Conservation (phyloP, 1,140 invertebrate species). For the Hydropsyche tenuis region DNA sequence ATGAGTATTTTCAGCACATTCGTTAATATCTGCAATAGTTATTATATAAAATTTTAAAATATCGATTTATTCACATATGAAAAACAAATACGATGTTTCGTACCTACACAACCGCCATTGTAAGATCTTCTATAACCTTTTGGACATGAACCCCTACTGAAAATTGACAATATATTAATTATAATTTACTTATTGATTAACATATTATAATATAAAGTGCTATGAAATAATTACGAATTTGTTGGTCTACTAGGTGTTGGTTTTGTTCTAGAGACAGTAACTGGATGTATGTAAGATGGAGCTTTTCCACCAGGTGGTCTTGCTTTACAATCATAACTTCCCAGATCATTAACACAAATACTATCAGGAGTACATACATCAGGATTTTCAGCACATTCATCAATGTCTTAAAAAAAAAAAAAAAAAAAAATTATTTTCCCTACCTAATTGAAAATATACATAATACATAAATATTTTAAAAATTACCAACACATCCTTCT, state of each 20-base stretch:
- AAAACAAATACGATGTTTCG: slow-evolving; percentile 25
- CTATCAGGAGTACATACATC: slow-evolving; percentile 69
- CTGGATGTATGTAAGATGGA: slow-evolving; percentile 51
- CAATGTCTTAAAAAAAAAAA: slow-evolving; percentile 66
- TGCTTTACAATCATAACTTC: slow-evolving; percentile 73
- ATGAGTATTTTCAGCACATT: slow-evolving; percentile 70
- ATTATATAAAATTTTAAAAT: slow-evolving; percentile 30
- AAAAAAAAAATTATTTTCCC: no score
- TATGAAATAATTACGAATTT: background rate
- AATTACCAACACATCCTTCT: slow-evolving; percentile 69
- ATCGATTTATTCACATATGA: slow-evolving; percentile 1
- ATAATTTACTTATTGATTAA: background rate
- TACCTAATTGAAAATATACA: background rate
- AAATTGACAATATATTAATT: background rate
- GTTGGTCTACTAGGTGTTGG: slow-evolving; percentile 15
- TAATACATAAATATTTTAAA: slow-evolving; percentile 50
- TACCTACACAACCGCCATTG: slow-evolving; percentile 46
- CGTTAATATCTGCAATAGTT: slow-evolving; percentile 71
- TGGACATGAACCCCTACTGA: slow-evolving; percentile 46
- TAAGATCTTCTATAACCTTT: slow-evolving; percentile 50
- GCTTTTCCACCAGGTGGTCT: slow-evolving; percentile 60
- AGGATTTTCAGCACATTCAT: slow-evolving; percentile 74
- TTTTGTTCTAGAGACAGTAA: background rate
- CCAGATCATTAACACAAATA: slow-evolving; percentile 74
- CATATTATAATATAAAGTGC: no score